Conservation (phyloP, 1,140 invertebrate species). For the Atta cephalotes region DNA sequence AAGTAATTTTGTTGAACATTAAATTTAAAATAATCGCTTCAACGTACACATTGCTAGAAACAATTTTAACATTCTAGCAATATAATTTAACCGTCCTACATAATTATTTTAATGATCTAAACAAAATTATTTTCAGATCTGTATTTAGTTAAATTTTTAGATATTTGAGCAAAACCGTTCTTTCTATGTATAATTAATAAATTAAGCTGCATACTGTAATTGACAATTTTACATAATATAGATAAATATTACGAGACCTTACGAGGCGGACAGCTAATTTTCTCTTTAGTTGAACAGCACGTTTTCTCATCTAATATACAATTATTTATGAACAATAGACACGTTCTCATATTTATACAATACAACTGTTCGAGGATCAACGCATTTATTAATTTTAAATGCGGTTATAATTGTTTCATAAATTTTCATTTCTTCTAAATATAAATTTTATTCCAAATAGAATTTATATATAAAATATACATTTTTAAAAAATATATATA, state of each 20-base stretch:
- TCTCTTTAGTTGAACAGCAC: not conserved
- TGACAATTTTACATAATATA: not conserved
- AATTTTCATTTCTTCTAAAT: not conserved
- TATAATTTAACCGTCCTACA: too few relatives aligned
- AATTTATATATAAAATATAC: not conserved
- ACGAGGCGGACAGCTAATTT: not conserved
- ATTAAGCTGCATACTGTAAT: not conserved
- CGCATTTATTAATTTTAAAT: not conserved
- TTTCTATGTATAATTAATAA: not conserved
- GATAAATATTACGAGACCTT: not conserved
- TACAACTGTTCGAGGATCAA: not conserved
- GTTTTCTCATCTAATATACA: not conserved
- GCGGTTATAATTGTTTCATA: not conserved
- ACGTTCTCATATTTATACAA: not conserved
- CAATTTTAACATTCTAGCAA: too few relatives aligned
- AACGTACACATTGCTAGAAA: too few relatives aligned
- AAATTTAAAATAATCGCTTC: too few relatives aligned
- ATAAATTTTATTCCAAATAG: not conserved
- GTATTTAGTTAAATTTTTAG: too few relatives aligned
- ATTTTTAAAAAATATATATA: too few relatives aligned
- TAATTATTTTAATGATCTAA: too few relatives aligned
- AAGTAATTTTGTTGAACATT: too few relatives aligned
- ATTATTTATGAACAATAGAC: constrained; percentile 6
- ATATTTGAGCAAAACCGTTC: too few relatives aligned
- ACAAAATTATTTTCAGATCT: too few relatives aligned